Evolutionary conservation across 2,797 vertebrate genomes (phyloP).

Genomic region (Enteromius trimaculatus): DNA sequence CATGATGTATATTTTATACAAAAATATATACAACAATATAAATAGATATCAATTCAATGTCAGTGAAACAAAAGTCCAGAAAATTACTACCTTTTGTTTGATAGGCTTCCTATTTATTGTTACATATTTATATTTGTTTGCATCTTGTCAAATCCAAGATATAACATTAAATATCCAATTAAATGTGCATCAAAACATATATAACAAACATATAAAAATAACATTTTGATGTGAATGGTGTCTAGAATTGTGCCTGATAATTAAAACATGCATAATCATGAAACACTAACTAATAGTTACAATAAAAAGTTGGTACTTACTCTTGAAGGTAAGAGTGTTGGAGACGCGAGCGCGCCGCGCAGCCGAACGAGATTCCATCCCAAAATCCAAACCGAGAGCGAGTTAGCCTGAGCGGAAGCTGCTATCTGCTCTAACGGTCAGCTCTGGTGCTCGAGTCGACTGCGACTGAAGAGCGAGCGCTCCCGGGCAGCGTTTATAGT

Average conservation of each 20-base stretch:
- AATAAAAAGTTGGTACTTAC: conserved; percentile 69
- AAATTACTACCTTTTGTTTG: neutral
- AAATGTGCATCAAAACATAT: neutral
- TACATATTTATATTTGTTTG: neutral
- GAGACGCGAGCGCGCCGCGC: conserved; percentile 60
- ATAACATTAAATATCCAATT: neutral
- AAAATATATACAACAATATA: neutral
- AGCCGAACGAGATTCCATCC: conserved; percentile 75
- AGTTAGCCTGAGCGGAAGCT: conserved; percentile 82
- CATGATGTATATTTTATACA: neutral
- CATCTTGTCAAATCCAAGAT: neutral
- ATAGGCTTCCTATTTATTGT: neutral
- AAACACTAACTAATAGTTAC: neutral
- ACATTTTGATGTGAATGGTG: neutral
- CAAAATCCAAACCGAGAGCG: conserved; percentile 82
- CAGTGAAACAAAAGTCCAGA: neutral
- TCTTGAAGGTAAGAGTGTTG: conserved; percentile 72
- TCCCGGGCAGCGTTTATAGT: conserved; percentile 70
- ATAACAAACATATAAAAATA: no score
- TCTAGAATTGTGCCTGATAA: neutral
- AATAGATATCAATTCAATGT: neutral
- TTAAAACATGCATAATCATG: neutral
- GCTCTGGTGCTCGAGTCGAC: conserved; percentile 73
- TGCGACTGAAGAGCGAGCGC: conserved; percentile 71
- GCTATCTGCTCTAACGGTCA: conserved; percentile 82